Evolutionary conservation across 2,888 invertebrate genomes (phyloP).

Genomic region (Polymixis lichenea): DNA sequence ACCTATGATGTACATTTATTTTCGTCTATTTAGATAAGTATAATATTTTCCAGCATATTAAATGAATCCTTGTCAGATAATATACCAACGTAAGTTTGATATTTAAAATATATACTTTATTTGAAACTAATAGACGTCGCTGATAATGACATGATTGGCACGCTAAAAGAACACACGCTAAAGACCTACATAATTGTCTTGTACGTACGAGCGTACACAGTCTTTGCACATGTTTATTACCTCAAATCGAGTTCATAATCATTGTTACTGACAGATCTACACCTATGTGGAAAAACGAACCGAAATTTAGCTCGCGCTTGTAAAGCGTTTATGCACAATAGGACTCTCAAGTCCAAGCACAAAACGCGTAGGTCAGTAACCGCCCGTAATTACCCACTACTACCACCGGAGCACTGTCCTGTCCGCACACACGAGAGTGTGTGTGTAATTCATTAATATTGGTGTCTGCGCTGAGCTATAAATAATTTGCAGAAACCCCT

Average conservation of each 20-base stretch:
- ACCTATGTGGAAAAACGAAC: background rate
- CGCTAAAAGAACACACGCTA: background rate
- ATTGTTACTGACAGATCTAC: background rate
- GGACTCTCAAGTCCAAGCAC: background rate
- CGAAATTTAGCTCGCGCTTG: background rate
- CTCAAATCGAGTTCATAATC: background rate
- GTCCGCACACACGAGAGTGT: background rate
- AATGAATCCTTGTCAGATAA: background rate
- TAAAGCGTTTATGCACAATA: background rate
- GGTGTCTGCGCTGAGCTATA: background rate
- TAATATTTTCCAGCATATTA: background rate
- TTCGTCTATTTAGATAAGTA: background rate
- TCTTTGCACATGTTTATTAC: no score
- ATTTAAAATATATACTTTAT: background rate
- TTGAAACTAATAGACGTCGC: background rate
- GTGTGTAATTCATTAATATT: conserved; percentile 1
- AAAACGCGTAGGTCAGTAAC: background rate
- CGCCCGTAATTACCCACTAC: background rate
- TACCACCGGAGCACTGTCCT: background rate
- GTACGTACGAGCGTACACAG: background rate
- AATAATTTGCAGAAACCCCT: background rate
- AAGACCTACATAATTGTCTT: no score
- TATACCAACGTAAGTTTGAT: background rate
- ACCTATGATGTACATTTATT: background rate
- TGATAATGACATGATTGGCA: background rate